These are phyloP conservation scores for Pemphredon lugubris DNA, from an alignment of 2,888 invertebrate genomes.

Conservation along the genomic window DNA sequence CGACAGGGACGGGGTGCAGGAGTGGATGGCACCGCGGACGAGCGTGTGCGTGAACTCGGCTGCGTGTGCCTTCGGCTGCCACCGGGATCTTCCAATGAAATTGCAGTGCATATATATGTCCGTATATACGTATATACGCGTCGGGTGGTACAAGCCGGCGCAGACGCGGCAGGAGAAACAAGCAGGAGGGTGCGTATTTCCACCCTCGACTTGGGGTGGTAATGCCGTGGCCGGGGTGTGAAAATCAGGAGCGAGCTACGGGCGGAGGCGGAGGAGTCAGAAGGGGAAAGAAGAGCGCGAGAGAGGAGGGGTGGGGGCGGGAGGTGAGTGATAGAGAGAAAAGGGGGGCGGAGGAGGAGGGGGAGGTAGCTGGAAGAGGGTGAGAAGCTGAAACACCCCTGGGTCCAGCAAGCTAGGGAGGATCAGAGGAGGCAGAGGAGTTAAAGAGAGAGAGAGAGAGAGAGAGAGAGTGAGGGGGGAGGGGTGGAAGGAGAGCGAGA, in stretches of 20 bases:
- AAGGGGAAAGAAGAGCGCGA: slow-evolving; percentile 39
- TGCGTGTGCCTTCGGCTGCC: slow-evolving; percentile 68
- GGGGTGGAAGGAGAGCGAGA: slow-evolving; percentile 23
- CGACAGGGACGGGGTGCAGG: slow-evolving; percentile 22
- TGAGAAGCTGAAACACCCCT: slow-evolving; percentile 67
- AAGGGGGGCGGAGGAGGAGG: slow-evolving; percentile 55
- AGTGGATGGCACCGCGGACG: slow-evolving; percentile 13
- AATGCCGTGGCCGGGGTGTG: slow-evolving; percentile 75
- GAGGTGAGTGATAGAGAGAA: slow-evolving; percentile 67
- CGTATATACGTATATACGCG: slow-evolving; percentile 37
- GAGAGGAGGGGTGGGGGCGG: slow-evolving; percentile 18
- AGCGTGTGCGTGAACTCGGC: slow-evolving; percentile 11
- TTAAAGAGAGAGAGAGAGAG: slow-evolving; percentile 49
- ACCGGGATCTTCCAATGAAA: slow-evolving; percentile 74
- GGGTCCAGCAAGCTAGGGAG: slow-evolving; percentile 59
- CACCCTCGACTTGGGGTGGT: slow-evolving; percentile 68
- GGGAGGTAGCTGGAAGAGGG: slow-evolving; percentile 55
- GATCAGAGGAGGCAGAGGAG: slow-evolving; percentile 40
- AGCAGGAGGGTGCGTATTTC: slow-evolving; percentile 60
- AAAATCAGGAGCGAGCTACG: slow-evolving; percentile 72
- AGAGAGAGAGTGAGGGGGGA: neutral
- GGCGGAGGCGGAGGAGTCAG: slow-evolving; percentile 53
- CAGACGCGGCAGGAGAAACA: slow-evolving; percentile 65
- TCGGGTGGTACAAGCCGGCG: slow-evolving; percentile 62
- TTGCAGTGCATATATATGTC: slow-evolving; percentile 64